These are phyloP conservation scores for Zosterops pallidus DNA, from an alignment of 2,113 vertebrate genomes.

Conservation along the genomic window DNA sequence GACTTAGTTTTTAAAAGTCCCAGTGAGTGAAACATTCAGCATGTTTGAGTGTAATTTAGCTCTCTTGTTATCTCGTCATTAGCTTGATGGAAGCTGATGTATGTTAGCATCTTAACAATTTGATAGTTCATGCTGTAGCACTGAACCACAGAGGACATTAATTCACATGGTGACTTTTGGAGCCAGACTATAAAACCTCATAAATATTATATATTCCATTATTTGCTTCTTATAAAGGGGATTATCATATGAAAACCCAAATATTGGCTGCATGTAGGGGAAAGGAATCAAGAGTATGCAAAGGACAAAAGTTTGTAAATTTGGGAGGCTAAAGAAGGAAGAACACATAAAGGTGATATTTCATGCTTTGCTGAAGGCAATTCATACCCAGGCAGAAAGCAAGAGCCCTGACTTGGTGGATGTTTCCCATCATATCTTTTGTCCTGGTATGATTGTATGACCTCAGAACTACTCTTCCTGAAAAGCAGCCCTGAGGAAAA, in stretches of 20 bases:
- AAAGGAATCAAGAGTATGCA: background rate
- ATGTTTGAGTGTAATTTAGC: background rate
- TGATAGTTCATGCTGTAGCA: background rate
- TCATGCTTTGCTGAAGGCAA: background rate
- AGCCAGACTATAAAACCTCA: slow-evolving; percentile 6
- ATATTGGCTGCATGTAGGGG: background rate
- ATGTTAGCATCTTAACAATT: background rate
- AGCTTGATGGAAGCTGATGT: background rate
- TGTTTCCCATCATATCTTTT: rapidly evolving
- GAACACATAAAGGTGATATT: background rate
- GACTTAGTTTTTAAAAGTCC: background rate
- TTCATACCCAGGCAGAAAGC: background rate
- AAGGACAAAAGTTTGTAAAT: background rate
- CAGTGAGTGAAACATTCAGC: background rate
- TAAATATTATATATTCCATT: slow-evolving; percentile 44
- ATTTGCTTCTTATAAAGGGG: slow-evolving; percentile 12
- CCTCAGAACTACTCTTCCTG: background rate
- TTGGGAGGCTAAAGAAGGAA: background rate
- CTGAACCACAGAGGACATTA: background rate
- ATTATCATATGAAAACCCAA: slow-evolving; percentile 20
- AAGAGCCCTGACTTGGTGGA: background rate
- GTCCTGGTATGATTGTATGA: background rate
- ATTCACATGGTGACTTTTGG: slow-evolving; percentile 4
- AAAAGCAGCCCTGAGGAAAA: background rate
- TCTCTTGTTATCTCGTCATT: background rate